Evolutionary conservation across 2,113 vertebrate species (phyloP).

Genomic region (Pseudorhombus dupliciocellatus): DNA sequence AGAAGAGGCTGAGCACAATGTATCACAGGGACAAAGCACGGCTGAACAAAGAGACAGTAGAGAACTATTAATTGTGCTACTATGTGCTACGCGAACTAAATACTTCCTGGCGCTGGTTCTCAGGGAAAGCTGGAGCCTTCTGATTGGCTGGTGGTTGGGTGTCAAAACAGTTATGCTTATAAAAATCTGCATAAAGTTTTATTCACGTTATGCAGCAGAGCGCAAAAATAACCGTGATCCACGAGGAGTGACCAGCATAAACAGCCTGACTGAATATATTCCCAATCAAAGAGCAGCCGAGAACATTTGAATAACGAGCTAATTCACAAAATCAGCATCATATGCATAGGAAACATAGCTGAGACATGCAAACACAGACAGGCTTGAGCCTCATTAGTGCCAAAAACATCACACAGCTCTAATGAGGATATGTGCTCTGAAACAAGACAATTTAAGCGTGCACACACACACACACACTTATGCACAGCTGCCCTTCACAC

Average conservation of each 20-base stretch:
- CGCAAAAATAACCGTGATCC: too few species aligned
- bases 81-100: constrained; percentile 19
- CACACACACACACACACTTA: constrained; percentile 20
- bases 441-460: constrained; percentile 57
- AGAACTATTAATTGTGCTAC: constrained; percentile 21
- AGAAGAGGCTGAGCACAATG: constrained; percentile 26
- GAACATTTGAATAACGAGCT: constrained; percentile 21
- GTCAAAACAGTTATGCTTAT: too few species aligned
- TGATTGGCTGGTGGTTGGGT: background rate
- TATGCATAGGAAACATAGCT: constrained; percentile 6
- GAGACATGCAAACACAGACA: constrained; percentile 7
- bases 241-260: too few species aligned
- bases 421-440: constrained; percentile 69
- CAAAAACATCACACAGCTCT: constrained; percentile 70
- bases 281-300: background rate
- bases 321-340: constrained; percentile 17
- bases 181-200: too few species aligned
- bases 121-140: constrained; percentile 6
- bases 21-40: constrained; percentile 34
- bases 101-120: constrained; percentile 30
- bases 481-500: constrained; percentile 73
- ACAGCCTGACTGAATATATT: background rate
- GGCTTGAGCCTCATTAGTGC: constrained; percentile 65
- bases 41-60: constrained; percentile 16
- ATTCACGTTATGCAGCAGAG: too few species aligned